Base-by-base conservation (phyloP, 2,113 vertebrate genomes). In the Orycteropus afer region DNA sequence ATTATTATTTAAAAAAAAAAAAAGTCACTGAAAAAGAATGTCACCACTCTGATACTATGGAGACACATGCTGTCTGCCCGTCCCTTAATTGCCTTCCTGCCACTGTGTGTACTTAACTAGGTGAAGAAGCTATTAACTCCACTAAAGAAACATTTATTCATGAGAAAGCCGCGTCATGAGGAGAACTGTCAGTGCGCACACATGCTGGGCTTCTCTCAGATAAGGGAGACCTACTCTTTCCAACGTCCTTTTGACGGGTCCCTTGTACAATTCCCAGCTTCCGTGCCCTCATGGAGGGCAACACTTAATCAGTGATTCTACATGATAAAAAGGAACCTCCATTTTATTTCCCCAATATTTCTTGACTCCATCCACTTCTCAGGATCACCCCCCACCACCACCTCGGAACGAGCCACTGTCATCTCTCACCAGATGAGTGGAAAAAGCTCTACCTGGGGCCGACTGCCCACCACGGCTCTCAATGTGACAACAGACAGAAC, bases 11-110 rank as follows among this genome's bases (percentile, higher is more conserved):
- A 42, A 74, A 77, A 18, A 73, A 12, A 73, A 40, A 12, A 51
- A 61, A 59, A 91, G 76, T 94, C 92, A 78, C 90, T 96, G 76
- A 80, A 89, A 96, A 97, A 78, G 81, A 94, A 96, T 45, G 90
- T 83, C 29, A 37, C 69, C 0, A 7, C 12, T 6, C 4, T 0
- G 34, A 86, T 47, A 84, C 91, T 71, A 40, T 6, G 32, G 91
- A 95, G 91, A 83, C 67, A 27, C 7, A 77, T 7, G 15, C 25
- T 59, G 80, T 32, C 53, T 2, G 83, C n/a, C 67, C 2, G 2
- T 8, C n/a, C 92, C 87, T 47, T 93, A 93, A 97, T 42, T 91
- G 95, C 93, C 91, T 90, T 53, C 86, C 90, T 88, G 79, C 49
- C 77, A 27, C 37, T 0, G 45, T 2, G 20, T 9, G 55, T 51